Base-by-base conservation (phyloP, 2,888 invertebrate genomes). In the Drosophila phalerata region DNA sequence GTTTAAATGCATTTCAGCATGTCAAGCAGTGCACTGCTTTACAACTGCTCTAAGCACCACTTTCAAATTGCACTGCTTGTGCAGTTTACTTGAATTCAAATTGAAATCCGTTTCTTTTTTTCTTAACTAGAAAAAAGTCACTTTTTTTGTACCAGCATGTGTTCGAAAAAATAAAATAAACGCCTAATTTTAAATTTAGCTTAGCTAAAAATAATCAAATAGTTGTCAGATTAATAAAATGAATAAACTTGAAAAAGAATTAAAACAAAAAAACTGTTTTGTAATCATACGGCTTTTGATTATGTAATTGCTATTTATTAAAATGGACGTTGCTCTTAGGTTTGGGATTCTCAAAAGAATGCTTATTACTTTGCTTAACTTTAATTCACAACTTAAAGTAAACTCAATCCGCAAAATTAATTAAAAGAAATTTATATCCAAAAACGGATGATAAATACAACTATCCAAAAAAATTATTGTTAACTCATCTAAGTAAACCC, bases 11-110 rank as follows among this genome's bases (percentile, higher is more conserved):
- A 25, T 15, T 1, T 1, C 3, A 38, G 25, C 30, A 58, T 15
- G 34, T 17, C 0, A 48, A 48, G 47, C 49, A 42, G 17, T 45
- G 19, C 32, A 53, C 71, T 63, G 64, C 71, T 48, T 40, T 8
- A 8, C 0, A 9, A 49, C 67, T 69, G 49, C 53, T 61, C 69
- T 9, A 0, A 13, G 37, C 25, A 6, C 0, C n/a, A 8, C 13
- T 32, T n/a, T 32, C 3, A 49, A 15, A 15, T 37, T 37, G 15
- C 5, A 60, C 52, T 60, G 60, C 60, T 60, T 60, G 32, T 5
- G 10, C 1, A 9, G 6, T 25, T 10, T 17, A 28, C 5, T 28
- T 8, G 28, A 1, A 45, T 45, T 56, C 11, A 15, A 15, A 11
- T 25, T n/a, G 15, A n/a, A 51, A 52, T n/a, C 8, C 17, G 30